These are phyloP conservation scores for Brachyhypopomus gauderio DNA, from an alignment of 2,113 vertebrate species.

Conservation along the genomic window DNA sequence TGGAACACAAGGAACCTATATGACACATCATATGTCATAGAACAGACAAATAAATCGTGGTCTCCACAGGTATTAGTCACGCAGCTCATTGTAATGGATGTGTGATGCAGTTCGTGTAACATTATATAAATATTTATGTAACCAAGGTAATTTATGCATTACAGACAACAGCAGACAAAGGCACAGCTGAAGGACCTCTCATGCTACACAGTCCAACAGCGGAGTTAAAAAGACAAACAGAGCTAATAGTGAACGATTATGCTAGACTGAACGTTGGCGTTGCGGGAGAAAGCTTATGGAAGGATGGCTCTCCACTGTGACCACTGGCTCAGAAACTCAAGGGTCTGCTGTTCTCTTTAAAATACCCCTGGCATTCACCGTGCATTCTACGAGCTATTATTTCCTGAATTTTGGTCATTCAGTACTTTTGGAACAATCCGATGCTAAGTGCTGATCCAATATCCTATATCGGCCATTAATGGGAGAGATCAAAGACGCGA, in stretches of 20 bases:
- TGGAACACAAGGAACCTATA: no score
- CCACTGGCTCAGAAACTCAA: conserved; percentile 6
- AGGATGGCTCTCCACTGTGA: background rate
- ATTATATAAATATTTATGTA: background rate
- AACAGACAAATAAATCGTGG: background rate
- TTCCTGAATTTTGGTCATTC: conserved; percentile 27
- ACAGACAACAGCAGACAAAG: background rate
- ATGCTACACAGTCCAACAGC: background rate
- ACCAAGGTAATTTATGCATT: background rate
- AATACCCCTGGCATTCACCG: background rate
- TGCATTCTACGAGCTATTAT: background rate
- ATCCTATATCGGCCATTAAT: conserved; percentile 19
- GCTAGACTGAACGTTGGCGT: background rate
- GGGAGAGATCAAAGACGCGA: conserved; percentile 6
- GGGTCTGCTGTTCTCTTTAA: conserved; percentile 13
- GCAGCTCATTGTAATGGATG: background rate
- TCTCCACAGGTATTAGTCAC: background rate
- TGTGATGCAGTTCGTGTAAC: background rate
- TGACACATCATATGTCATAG: background rate
- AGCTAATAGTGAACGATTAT: conserved; percentile 21
- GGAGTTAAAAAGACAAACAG: background rate
- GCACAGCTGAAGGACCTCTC: background rate
- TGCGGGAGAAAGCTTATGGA: conserved; percentile 9
- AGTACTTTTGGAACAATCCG: conserved; percentile 6
- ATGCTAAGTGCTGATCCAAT: conserved; percentile 23